phyloP scores from a whole-genome alignment of 2,797 vertebrate genomes.

The Tokudaia muenninki region DNA sequence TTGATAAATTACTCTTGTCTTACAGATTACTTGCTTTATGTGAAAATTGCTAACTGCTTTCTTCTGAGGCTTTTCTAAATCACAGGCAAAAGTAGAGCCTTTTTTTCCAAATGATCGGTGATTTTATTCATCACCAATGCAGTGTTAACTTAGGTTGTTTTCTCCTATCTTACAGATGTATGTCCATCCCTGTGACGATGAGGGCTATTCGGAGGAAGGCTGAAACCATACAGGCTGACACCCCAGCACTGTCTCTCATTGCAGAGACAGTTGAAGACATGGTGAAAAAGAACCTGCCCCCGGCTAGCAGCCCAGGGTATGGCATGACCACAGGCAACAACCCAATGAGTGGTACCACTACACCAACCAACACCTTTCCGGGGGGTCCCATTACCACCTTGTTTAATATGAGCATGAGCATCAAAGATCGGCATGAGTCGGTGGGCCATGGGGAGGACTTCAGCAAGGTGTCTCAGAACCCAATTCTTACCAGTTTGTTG shows the following conservation, averaged over 20 bases:
- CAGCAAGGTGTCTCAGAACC: constrained; percentile 99
- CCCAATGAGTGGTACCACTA: constrained; percentile 94
- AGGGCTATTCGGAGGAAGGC: constrained; percentile 98
- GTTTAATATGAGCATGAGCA: constrained; percentile 93
- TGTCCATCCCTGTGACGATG: constrained; percentile 99
- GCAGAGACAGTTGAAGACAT: constrained; percentile 98
- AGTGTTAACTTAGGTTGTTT: constrained; percentile 22
- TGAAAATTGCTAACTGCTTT: constrained; percentile 25
- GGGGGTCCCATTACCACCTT: constrained; percentile 94
- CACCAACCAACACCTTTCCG: constrained; percentile 93
- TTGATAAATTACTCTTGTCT: constrained; percentile 32
- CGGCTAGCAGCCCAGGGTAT: constrained; percentile 97
- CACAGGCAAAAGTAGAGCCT: neutral
- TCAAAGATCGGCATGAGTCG: constrained; percentile 92
- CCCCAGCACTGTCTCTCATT: constrained; percentile 97
- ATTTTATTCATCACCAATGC: neutral
- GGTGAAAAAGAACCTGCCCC: constrained; percentile 98
- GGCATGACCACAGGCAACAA: constrained; percentile 94
- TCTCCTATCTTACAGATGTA: constrained; percentile 91
- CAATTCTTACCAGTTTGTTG: constrained; percentile 97
- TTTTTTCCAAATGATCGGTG: constrained; percentile 46
- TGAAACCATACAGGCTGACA: constrained; percentile 99
- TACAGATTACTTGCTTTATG: neutral
- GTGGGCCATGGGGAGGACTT: constrained; percentile 95
- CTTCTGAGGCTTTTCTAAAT: constrained; percentile 14